These are phyloP conservation scores for Cyphomyrmex costatus DNA, from an alignment of 1,140 invertebrate species.

Conservation along the genomic window DNA sequence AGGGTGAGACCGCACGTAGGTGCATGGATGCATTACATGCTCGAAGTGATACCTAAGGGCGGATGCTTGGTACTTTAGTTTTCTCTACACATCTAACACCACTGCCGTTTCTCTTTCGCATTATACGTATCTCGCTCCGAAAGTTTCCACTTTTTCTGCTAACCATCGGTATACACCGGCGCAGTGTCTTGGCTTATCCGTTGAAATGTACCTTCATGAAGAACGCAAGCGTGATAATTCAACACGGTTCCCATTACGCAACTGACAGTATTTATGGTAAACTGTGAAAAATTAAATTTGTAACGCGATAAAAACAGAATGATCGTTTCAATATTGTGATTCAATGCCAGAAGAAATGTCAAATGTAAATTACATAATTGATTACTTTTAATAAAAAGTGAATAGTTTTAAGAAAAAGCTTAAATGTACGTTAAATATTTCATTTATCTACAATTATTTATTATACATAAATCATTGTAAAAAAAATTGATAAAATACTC, in stretches of 20 bases:
- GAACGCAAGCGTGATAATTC: constrained; percentile 8
- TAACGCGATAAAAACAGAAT: not conserved
- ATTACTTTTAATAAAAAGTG: not conserved
- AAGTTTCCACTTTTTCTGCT: constrained; percentile 31
- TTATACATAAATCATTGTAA: not conserved
- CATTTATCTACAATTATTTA: not conserved
- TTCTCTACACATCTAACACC: constrained; percentile 63
- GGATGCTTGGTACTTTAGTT: constrained; percentile 53
- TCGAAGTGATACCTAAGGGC: constrained; percentile 74
- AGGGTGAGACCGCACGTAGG: constrained; percentile 50
- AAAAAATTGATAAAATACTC: not conserved
- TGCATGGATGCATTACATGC: constrained; percentile 76
- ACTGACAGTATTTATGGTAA: not conserved
- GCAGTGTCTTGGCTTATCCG: constrained; percentile 43
- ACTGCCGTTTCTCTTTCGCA: constrained; percentile 52
- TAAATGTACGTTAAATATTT: constrained; percentile 19
- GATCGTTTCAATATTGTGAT: not conserved
- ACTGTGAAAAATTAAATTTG: not conserved
- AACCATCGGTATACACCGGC: not conserved
- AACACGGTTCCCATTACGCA: not conserved
- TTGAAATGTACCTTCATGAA: constrained; percentile 30
- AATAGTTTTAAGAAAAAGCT: not conserved
- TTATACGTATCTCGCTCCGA: constrained; percentile 23
- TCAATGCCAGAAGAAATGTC: not conserved
- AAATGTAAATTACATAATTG: not conserved